Conservation (phyloP, 1,140 invertebrate genomes). For the Macrotrachela quadricornifera region DNA sequence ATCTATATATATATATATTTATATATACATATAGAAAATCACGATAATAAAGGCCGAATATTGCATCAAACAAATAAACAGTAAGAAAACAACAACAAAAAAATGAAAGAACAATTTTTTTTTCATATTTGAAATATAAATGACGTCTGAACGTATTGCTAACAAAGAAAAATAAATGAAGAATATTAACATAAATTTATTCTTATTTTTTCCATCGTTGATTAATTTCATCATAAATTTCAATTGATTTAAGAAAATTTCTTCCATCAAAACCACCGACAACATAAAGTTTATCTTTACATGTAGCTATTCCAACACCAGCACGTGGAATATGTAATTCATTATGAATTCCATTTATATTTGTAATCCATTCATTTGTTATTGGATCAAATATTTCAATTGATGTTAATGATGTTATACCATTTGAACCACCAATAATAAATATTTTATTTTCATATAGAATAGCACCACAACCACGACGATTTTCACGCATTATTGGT, state of each 20-base stretch:
- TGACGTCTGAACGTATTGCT: too few species aligned
- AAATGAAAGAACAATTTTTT: too few species aligned
- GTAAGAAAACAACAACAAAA: too few species aligned
- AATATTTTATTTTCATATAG: not conserved
- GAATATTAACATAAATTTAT: too few species aligned
- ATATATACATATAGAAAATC: too few species aligned
- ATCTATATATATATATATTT: too few species aligned
- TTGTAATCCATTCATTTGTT: not conserved
- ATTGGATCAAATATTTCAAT: conserved; percentile 7
- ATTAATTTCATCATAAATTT: not conserved
- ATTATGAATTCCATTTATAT: not conserved
- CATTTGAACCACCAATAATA: conserved; percentile 7
- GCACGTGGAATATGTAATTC: conserved; percentile 1
- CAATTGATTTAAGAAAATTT: conserved; percentile 7
- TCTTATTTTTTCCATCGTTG: too few species aligned
- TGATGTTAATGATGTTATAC: not conserved
- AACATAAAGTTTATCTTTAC: not conserved
- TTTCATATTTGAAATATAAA: too few species aligned
- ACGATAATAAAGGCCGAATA: too few species aligned
- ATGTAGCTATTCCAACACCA: not conserved
- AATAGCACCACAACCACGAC: conserved; percentile 3
- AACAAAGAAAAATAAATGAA: too few species aligned
- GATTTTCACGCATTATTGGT: conserved; percentile 1
- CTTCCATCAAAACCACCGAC: conserved; percentile 8
- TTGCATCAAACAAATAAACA: too few species aligned